phyloP scores from a whole-genome alignment of 1,140 invertebrate genomes.

The Heliconius congener region DNA sequence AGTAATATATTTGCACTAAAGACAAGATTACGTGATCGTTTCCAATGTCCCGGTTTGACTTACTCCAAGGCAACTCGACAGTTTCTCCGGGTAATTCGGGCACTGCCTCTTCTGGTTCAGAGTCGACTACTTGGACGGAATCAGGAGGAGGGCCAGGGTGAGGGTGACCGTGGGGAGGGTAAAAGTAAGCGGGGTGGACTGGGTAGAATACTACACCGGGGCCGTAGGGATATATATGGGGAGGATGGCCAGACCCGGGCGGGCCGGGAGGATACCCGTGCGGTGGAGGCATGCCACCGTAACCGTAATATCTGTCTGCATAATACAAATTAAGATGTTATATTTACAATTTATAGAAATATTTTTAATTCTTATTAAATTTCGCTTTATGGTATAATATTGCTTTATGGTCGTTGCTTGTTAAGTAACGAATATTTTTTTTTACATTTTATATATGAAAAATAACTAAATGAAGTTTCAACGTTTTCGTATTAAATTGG shows the following conservation, averaged over 20 bases:
- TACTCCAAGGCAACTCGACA: slow-evolving; percentile 76
- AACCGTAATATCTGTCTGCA: slow-evolving; percentile 71
- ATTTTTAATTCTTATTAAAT: background rate
- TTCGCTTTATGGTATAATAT: no score
- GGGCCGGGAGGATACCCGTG: slow-evolving; percentile 54
- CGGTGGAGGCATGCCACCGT: slow-evolving; percentile 54
- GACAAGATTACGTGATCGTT: slow-evolving; percentile 28
- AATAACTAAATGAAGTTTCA: no score
- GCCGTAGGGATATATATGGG: slow-evolving; percentile 50
- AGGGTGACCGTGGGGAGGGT: slow-evolving; percentile 54
- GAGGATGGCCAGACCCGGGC: slow-evolving; percentile 45
- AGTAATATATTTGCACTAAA: background rate
- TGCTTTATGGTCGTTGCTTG: background rate
- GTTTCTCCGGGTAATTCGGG: slow-evolving; percentile 71
- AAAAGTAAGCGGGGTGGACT: slow-evolving; percentile 68
- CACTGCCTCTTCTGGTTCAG: slow-evolving; percentile 49
- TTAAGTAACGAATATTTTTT: background rate
- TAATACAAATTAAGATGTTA: slow-evolving; percentile 33
- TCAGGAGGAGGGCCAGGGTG: slow-evolving; percentile 33
- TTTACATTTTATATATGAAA: no score
- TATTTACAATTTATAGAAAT: background rate
- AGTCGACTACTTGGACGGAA: slow-evolving; percentile 48
- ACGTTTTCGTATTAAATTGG: background rate
- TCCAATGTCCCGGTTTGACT: slow-evolving; percentile 47
- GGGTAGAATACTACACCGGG: slow-evolving; percentile 65